These are phyloP conservation scores for Penaeus chinensis DNA, from an alignment of 1,140 invertebrate species.

Conservation along the genomic window DNA sequence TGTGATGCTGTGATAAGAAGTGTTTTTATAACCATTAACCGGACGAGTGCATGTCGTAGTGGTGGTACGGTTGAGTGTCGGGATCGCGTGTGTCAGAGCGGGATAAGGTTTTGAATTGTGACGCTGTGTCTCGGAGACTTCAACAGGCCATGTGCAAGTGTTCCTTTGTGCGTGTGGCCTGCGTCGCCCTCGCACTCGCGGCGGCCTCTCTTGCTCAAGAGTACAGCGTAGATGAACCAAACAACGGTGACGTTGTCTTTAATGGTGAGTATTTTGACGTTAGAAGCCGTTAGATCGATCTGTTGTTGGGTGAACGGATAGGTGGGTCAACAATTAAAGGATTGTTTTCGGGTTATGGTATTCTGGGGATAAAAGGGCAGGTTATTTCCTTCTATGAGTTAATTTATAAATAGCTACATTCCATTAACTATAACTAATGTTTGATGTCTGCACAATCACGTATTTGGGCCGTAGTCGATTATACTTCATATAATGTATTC, in stretches of 20 bases:
- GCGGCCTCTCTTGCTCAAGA: conserved; percentile 29
- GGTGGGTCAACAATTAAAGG: no score
- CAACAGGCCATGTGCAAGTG: conserved; percentile 59
- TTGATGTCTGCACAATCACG: no score
- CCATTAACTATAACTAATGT: no score
- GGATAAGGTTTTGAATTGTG: background rate
- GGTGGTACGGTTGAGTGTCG: conserved; percentile 5
- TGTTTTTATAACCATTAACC: conserved; percentile 9
- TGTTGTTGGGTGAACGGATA: no score
- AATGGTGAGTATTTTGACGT: conserved; percentile 22
- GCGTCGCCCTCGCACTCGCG: conserved; percentile 14
- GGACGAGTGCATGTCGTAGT: conserved; percentile 21
- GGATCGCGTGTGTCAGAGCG: conserved; percentile 1
- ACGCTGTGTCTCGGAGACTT: conserved; percentile 36
- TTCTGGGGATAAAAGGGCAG: no score
- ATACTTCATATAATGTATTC: no score
- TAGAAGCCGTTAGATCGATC: background rate
- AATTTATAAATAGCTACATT: no score
- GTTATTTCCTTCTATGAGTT: no score
- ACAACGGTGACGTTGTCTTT: background rate
- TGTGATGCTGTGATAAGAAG: conserved; percentile 31
- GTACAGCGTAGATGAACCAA: conserved; percentile 35
- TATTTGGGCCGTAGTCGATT: no score
- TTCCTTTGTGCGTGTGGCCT: conserved; percentile 52
- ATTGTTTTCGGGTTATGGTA: no score